Evolutionary conservation across 2,113 vertebrate genomes (phyloP), one percentile per base, ranked within the genome.

Genomic region (Otus sunia): DNA sequence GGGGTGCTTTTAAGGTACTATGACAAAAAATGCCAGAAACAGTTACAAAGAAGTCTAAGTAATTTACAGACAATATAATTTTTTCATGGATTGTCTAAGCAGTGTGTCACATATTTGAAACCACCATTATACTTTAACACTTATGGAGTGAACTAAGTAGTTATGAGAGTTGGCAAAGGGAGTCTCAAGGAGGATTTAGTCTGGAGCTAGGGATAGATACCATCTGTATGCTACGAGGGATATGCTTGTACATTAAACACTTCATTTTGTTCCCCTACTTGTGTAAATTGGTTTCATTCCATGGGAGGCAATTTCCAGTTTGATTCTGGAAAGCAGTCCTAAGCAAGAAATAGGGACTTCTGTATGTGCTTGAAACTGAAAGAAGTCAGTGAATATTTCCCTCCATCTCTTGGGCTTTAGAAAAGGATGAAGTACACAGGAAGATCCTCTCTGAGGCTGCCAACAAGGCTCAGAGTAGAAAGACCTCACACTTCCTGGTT

Each of bases 1-100:
- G 12, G 7, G 19, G 5, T 68, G 19, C 27, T 83, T 89, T 76
- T 71, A 90, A 58, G 49, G 18, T 52, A 23, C 11, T 30, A 19
- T 22, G 20, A 32, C 45, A 59, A 80, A 78, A 77, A 29, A 16
- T 11, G 9, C 34, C 19, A 45, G 73, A 74, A 89, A 71, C n/a
- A 39, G 77, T 79, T 96, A 87, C 58, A 84, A 85, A 80, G 36
- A 86, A 87, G 41, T 74, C 73, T 81, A 93, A 91, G 66, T 60
- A 77, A 78, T 77, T 77, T 83, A 75, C 41, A 92, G 66, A 50
- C 71, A 72, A 39, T 22, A 29, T 66, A 50, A 30, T 90, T 62
- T 92, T 86, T 88, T 89, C 64, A 76, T 69, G 73, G 81, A n/a
- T 89, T 71, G 36, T 62, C 23, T 67, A 58, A 85, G 27, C 36